Percentiles rank a stretch among this genome's conserved stretches.
These are phyloP conservation scores for Xestia rhomboidea DNA, from an alignment of 2,888 invertebrate genomes.

Conservation along the genomic window DNA sequence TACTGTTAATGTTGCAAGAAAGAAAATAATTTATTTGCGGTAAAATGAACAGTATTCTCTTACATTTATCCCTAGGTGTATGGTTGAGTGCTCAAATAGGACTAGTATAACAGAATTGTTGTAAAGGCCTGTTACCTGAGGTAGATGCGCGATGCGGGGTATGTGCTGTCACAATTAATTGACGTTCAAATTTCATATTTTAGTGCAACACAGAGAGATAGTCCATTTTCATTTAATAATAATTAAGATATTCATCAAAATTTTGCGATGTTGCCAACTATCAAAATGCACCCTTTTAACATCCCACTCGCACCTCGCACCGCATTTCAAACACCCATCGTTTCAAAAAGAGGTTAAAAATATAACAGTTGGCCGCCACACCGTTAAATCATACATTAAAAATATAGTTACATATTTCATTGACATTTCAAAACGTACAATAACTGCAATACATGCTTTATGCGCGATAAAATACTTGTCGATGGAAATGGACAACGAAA, in stretches of 20 bases:
- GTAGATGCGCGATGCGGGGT: too few relatives aligned
- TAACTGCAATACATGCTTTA: constrained; percentile 39
- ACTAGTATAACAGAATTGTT: neutral
- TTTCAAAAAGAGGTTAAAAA: neutral
- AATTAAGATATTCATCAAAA: too few relatives aligned
- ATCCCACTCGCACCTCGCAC: neutral
- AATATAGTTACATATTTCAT: constrained; percentile 49
- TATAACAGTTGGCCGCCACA: constrained; percentile 24
- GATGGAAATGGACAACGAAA: constrained; percentile 22
- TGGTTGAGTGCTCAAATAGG: neutral
- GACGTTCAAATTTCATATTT: too few relatives aligned
- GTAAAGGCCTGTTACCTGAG: neutral
- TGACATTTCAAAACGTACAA: constrained; percentile 36
- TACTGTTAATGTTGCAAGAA: constrained; percentile 3
- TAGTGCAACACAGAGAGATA: neutral
- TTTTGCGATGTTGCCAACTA: neutral
- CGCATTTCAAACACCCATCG: neutral
- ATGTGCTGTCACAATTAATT: too few relatives aligned
- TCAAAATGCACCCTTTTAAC: neutral
- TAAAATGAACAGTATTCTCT: neutral
- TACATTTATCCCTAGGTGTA: neutral
- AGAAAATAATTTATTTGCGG: neutral
- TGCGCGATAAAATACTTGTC: constrained; percentile 31
- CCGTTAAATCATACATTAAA: constrained; percentile 36
- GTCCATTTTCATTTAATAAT: neutral